These are phyloP conservation scores for Drosophila falleni DNA, from an alignment of 2,888 invertebrate genomes.

Conservation along the genomic window DNA sequence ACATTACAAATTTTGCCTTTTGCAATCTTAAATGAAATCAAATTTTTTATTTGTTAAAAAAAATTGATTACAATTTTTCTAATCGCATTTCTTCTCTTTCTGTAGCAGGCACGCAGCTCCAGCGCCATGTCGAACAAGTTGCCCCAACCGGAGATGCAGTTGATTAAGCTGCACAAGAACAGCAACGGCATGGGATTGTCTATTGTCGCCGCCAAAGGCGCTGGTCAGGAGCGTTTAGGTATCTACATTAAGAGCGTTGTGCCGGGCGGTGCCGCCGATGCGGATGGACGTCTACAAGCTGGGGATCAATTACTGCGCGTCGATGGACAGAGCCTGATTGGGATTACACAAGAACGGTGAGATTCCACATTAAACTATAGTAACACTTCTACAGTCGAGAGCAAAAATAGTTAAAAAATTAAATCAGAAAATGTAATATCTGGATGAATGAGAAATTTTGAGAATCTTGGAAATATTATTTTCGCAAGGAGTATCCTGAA, in stretches of 20 bases:
- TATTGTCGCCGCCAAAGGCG: slow-evolving; percentile 98
- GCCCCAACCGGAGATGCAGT: slow-evolving; percentile 91
- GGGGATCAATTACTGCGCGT: slow-evolving; percentile 99
- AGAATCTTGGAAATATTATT: too few species aligned
- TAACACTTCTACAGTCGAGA: neutral
- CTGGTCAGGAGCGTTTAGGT: slow-evolving; percentile 93
- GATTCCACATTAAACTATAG: neutral
- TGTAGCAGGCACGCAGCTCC: slow-evolving; percentile 87
- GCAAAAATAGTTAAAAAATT: neutral
- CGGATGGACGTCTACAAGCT: slow-evolving; percentile 97
- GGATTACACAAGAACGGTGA: slow-evolving; percentile 91
- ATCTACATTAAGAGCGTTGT: slow-evolving; percentile 99
- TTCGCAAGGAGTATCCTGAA: too few species aligned
- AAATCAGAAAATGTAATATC: neutral
- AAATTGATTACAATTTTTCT: too few species aligned
- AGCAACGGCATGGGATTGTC: slow-evolving; percentile 99
- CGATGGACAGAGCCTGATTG: slow-evolving; percentile 97
- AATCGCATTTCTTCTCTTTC: neutral
- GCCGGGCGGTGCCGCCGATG: slow-evolving; percentile 95
- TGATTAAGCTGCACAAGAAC: slow-evolving; percentile 96
- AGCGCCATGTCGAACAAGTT: slow-evolving; percentile 89
- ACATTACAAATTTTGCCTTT: too few species aligned
- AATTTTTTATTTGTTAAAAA: too few species aligned
- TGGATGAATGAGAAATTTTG: neutral
- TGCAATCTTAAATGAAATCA: too few species aligned